A percentile compares a stretch with the other conserved stretches of the same genome.
These are phyloP conservation scores for Perodicticus potto DNA, from an alignment of 2,797 vertebrate species.

Conservation along the genomic window DNA sequence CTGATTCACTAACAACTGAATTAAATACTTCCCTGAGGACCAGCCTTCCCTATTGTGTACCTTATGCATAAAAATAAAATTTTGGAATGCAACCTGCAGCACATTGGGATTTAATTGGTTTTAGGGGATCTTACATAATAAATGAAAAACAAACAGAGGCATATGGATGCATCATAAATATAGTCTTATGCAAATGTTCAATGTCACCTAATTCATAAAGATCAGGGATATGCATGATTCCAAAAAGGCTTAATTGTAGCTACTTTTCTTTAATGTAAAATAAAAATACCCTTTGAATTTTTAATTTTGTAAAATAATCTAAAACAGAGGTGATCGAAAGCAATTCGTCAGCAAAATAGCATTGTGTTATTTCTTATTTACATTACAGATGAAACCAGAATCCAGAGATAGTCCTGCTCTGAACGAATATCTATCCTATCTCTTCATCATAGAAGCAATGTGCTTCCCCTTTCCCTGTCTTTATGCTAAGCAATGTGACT, in stretches of 20 bases:
- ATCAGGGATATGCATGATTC: background rate
- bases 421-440: background rate
- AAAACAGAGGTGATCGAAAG: background rate
- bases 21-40: slow-evolving; percentile 19
- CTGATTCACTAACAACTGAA: slow-evolving; percentile 43
- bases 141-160: slow-evolving; percentile 73
- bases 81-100: background rate
- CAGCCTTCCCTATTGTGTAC: background rate
- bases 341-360: background rate
- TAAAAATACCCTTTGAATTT: background rate
- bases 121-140: slow-evolving; percentile 62
- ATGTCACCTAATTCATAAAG: slow-evolving; percentile 43
- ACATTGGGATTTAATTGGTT: slow-evolving; percentile 3
- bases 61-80: slow-evolving; percentile 55
- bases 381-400: background rate
- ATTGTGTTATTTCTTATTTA: background rate
- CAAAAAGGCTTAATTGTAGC: background rate
- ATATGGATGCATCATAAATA: slow-evolving; percentile 44
- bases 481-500: background rate
- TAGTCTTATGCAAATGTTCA: slow-evolving; percentile 61
- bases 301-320: slow-evolving; percentile 2
- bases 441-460: fast-evolving
- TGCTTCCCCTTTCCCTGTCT: background rate
- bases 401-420: background rate
- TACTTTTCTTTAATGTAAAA: slow-evolving; percentile 39